phyloP scores from a whole-genome alignment of 23 tunicate species.

The Diplosoma virens region DNA sequence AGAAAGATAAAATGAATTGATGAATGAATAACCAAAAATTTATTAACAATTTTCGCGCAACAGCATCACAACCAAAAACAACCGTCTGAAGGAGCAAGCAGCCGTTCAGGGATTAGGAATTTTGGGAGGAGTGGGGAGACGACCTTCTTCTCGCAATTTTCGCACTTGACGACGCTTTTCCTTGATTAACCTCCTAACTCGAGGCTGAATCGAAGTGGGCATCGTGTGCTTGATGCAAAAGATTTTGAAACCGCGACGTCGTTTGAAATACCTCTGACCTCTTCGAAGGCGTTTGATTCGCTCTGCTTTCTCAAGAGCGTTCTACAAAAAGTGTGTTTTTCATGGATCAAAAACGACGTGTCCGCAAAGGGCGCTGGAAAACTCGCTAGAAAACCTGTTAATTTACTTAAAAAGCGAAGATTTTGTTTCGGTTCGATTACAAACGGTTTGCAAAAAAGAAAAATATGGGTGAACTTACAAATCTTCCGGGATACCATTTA shows the following conservation, averaged over 20 bases:
- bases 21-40: too few relatives aligned
- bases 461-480: conserved; percentile 28
- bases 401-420: neutral
- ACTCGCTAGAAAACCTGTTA: neutral
- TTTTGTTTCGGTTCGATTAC: neutral
- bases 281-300: conserved; percentile 1
- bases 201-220: conserved; percentile 10
- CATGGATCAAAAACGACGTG: too few relatives aligned
- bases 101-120: conserved; percentile 16
- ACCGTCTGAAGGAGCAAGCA: too few relatives aligned
- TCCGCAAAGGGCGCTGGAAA: too few relatives aligned
- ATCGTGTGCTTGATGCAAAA: neutral
- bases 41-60: too few relatives aligned
- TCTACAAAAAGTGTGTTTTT: too few relatives aligned
- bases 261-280: conserved; percentile 14
- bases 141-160: conserved; percentile 63
- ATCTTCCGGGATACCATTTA: conserved; percentile 68
- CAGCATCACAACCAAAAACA: too few relatives aligned
- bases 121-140: conserved; percentile 63
- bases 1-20: too few relatives aligned
- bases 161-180: conserved; percentile 28
- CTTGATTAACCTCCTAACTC: neutral
- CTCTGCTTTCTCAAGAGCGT: neutral
- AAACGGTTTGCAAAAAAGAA: neutral
- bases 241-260: conserved; percentile 20